Percentiles rank a stretch among this genome's conserved stretches.
Conservation (phyloP, 2,113 vertebrate species). For the Ochotona curzoniae region DNA sequence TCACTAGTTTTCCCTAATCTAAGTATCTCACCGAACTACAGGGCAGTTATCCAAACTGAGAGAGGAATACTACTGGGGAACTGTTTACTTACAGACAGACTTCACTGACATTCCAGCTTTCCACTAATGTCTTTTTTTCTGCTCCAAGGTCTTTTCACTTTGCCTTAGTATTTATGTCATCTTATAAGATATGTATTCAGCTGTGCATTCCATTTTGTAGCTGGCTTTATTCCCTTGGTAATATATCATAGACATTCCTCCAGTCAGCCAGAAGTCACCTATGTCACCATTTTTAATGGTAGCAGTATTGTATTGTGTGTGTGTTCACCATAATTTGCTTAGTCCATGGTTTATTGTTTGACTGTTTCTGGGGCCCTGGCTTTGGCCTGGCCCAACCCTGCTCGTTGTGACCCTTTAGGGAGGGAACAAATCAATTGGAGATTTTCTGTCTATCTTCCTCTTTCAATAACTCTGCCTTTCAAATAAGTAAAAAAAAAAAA, state of each 20-base stretch:
- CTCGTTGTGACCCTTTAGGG: no score
- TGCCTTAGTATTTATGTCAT: neutral
- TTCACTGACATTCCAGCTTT: constrained; percentile 13
- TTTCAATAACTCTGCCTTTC: neutral
- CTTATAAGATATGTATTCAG: neutral
- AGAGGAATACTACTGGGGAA: neutral
- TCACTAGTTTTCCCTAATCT: neutral
- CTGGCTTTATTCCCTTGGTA: neutral
- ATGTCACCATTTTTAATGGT: constrained; percentile 27
- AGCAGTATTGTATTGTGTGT: neutral
- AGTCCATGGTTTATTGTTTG: constrained; percentile 9
- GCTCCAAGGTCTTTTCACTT: neutral
- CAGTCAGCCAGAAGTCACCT: constrained; percentile 8
- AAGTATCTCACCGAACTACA: neutral
- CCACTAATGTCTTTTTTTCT: neutral
- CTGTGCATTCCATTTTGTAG: neutral
- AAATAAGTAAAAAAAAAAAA: no score
- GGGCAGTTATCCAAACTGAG: neutral
- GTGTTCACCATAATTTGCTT: neutral
- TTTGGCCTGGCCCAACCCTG: no score
- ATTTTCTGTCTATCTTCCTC: neutral
- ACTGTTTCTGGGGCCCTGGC: no score
- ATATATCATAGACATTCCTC: neutral
- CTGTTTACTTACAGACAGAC: neutral
- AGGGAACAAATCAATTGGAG: no score